Percentiles rank a stretch among this genome's conserved stretches.
Evolutionary conservation across 1,140 invertebrate species (phyloP).

Genomic region (Drosophila tani): DNA sequence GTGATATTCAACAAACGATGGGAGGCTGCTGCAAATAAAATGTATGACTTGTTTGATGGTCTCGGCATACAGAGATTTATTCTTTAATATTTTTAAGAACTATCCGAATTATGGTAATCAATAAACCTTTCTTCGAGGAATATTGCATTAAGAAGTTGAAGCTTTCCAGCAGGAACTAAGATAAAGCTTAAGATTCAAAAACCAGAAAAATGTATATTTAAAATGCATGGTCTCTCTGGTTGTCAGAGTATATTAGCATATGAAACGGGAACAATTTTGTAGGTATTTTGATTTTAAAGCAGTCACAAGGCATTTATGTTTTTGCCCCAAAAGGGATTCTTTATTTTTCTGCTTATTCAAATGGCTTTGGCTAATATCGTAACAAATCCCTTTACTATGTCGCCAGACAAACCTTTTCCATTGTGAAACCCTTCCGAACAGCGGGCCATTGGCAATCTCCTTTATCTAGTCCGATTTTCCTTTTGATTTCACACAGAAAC

Average conservation of each 20-base stretch:
- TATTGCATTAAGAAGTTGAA: too few relatives aligned
- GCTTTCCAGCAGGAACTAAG: too few relatives aligned
- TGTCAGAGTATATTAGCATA: neutral
- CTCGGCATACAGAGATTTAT: neutral
- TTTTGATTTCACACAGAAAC: conserved; percentile 13
- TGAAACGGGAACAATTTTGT: neutral
- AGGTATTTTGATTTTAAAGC: neutral
- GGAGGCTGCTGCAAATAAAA: neutral
- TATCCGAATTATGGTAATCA: neutral
- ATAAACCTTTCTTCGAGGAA: neutral
- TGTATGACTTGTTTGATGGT: neutral
- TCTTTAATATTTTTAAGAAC: neutral
- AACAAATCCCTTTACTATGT: conserved; percentile 54
- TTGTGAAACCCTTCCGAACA: neutral
- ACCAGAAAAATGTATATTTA: neutral
- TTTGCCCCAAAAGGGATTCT: conserved; percentile 20
- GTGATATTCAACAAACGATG: conserved; percentile 51
- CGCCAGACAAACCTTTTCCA: conserved; percentile 8
- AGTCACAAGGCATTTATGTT: conserved; percentile 1
- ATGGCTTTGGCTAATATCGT: conserved; percentile 64
- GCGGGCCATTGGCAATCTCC: conserved; percentile 21
- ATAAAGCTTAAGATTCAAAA: too few relatives aligned
- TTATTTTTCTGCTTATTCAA: conserved; percentile 66
- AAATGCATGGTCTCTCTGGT: neutral
- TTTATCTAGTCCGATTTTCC: conserved; percentile 66